Evolutionary conservation across 2,113 vertebrate species (phyloP), one percentile per base, ranked within the genome.

Genomic region (Panthera leo): DNA sequence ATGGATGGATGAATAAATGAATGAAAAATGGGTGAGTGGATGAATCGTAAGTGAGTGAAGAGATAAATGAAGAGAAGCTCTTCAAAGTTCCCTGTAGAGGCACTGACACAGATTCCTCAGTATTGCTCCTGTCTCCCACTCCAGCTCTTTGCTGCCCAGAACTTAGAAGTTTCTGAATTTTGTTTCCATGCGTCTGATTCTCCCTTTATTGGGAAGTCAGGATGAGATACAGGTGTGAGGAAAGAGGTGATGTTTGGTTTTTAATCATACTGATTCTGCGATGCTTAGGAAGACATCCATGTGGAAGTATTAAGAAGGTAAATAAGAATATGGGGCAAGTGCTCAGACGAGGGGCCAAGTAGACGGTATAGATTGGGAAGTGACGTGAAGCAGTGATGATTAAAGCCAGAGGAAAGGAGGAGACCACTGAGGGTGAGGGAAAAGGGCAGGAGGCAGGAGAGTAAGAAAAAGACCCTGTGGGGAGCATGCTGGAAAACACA

Each of bases 91-190:
- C 27, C 7, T 88, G 0, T 18, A 55, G 51, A n/a, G 25, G n/a
- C 8, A 55, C 27, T 68, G 73, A 29, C 27, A 61, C 9, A 65
- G 45, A 45, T 36, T 25, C 27, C 6, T 78, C 29, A 45, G 45
- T 9, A 7, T 0, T 48, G 42, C 39, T 9, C 48, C 1, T 5
- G 0, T 7, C 29, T 21, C 21, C 70, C 4, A 65, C 25, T 75
- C n/a, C n/a, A 75, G 4, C 15, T 71, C 34, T 78, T 91, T 3
- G 5, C 8, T 65, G 21, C 12, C 89, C 53, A 89, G 71, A 96
- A 78, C 53, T 80, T 75, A 23, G 55, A 89, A 75, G 18, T 91
- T 86, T 95, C 34, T 94, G n/a, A 55, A 75, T 68, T 73, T 51
- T 55, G 78, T 76, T 90, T 61, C n/a, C 29, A 58, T 1, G 13